Conservation (phyloP, 2,113 vertebrate genomes). For the Willisornis vidua region DNA sequence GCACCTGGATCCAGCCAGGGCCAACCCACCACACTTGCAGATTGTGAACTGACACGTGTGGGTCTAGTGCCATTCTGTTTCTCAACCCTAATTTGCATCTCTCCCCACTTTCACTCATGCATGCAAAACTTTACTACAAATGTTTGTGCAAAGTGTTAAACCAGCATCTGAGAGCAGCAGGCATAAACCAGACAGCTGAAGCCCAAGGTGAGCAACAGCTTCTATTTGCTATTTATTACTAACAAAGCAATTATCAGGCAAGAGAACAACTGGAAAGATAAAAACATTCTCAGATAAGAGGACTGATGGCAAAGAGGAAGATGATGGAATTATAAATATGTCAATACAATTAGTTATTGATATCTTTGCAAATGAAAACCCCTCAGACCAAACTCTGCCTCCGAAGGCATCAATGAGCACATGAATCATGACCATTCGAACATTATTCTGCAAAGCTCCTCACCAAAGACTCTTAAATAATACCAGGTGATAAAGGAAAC, state of each 20-base stretch:
- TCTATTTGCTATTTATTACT: not conserved
- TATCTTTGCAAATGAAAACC: not conserved
- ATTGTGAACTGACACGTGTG: not conserved
- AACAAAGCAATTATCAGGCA: not conserved
- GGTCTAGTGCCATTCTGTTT: rapidly evolving
- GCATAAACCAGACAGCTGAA: not conserved
- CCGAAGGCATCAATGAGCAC: not conserved
- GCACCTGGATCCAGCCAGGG: not conserved
- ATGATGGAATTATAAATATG: rapidly evolving
- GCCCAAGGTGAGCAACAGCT: not conserved
- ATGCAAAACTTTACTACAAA: not conserved
- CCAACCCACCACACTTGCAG: not conserved
- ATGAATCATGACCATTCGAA: not conserved
- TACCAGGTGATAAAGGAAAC: not conserved
- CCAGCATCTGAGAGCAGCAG: not conserved
- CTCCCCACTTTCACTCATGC: not conserved
- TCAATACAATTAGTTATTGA: not conserved
- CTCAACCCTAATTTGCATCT: not conserved
- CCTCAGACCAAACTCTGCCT: not conserved
- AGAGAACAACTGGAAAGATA: not conserved
- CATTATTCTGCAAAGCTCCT: not conserved
- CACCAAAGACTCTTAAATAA: not conserved
- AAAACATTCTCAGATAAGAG: not conserved
- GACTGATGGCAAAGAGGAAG: not conserved
- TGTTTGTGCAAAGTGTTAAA: rapidly evolving